phyloP scores from a whole-genome alignment of 35 echinoderm and acorn worm genomes.

The Apostichopus japonicus region DNA sequence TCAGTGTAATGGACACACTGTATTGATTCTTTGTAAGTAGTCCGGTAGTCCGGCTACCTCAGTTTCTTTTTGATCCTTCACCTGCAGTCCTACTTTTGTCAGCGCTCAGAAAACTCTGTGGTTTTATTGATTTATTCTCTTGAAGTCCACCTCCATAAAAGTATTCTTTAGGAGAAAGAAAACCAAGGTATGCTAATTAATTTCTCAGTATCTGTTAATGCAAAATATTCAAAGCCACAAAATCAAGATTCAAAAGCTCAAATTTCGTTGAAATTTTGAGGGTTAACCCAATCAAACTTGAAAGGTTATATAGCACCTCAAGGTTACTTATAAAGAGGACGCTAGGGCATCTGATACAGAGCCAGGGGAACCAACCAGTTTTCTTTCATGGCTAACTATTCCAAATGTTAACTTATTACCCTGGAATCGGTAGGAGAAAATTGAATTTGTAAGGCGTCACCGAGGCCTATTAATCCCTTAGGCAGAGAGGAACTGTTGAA shows the following conservation, averaged over 20 bases:
- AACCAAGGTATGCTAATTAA: conserved; percentile 3
- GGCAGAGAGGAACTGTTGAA: background rate
- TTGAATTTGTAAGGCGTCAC: conserved; percentile 32
- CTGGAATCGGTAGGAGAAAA: conserved; percentile 2
- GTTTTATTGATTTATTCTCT: background rate
- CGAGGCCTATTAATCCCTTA: conserved; percentile 11
- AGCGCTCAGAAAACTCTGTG: background rate
- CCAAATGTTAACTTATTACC: conserved; percentile 17
- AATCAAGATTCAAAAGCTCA: background rate
- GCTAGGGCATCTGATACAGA: background rate
- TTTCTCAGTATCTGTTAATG: background rate
- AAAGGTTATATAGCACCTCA: conserved; percentile 30
- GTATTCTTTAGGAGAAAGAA: background rate
- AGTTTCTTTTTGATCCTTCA: background rate
- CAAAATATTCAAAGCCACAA: background rate
- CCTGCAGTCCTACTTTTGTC: background rate
- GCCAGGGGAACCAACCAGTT: conserved; percentile 2
- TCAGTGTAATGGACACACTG: background rate
- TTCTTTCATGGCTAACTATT: background rate
- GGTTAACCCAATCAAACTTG: conserved; percentile 33
- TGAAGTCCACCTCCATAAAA: background rate
- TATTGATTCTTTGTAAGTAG: background rate
- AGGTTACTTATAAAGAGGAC: conserved; percentile 12
- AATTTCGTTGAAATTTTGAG: conserved; percentile 28
- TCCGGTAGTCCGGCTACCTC: background rate